Percentiles rank a stretch among this genome's conserved stretches.
Evolutionary conservation across 2,113 vertebrate genomes (phyloP).

Genomic region (Zosterops borbonicus): DNA sequence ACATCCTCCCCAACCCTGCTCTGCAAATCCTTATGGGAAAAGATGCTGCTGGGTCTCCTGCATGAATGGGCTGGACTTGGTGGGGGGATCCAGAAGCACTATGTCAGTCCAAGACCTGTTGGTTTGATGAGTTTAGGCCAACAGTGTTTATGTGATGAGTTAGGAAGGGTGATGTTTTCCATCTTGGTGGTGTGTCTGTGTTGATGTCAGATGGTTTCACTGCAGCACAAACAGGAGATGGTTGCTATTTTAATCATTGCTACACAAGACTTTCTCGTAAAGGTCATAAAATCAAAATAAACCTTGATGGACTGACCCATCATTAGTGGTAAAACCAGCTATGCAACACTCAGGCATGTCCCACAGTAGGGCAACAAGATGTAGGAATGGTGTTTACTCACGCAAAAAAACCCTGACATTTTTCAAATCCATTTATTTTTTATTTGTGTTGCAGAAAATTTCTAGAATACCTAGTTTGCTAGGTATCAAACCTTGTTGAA

Average conservation of each 20-base stretch:
- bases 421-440: background rate
- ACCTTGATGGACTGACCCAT: constrained; percentile 6
- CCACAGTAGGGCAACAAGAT: background rate
- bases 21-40: background rate
- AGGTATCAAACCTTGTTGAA: background rate
- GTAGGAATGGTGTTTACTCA: background rate
- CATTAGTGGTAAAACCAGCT: constrained; percentile 53
- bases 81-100: background rate
- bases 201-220: background rate
- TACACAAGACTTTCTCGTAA: constrained; percentile 32
- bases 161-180: background rate
- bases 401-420: background rate
- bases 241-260: constrained; percentile 50
- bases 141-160: background rate
- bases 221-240: background rate
- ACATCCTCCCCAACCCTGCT: background rate
- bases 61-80: background rate
- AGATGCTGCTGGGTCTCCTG: background rate
- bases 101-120: background rate
- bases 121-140: background rate
- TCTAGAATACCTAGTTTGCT: background rate
- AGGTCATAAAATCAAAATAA: constrained; percentile 59
- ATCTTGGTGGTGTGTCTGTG: background rate
- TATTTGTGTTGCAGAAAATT: background rate
- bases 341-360: background rate